These are phyloP conservation scores for Mormyrus hasselquistii DNA, from an alignment of 2,797 vertebrate species.

Conservation along the genomic window DNA sequence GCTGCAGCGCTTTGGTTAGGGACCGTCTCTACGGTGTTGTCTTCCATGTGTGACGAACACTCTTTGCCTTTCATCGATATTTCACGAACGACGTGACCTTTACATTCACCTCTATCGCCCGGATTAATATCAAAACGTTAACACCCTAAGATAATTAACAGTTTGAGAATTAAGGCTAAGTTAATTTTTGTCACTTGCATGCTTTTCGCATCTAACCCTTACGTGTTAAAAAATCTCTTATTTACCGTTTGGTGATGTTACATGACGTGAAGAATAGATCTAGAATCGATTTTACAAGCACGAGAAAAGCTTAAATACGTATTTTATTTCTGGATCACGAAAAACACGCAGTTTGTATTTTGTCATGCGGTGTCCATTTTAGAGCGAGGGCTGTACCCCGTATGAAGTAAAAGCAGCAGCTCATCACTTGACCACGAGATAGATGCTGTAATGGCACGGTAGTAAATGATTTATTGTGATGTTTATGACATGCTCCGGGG, in stretches of 20 bases:
- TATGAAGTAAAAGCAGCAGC: not conserved
- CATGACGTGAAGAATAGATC: not conserved
- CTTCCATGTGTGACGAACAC: constrained; percentile 15
- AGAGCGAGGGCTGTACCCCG: not conserved
- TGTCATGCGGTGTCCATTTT: not conserved
- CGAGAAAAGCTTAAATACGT: not conserved
- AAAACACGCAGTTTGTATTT: not conserved
- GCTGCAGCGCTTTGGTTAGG: constrained; percentile 53
- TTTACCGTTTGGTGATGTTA: constrained; percentile 1
- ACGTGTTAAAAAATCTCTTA: not conserved
- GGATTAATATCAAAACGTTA: not conserved
- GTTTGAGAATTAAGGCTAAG: not conserved
- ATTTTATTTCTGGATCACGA: not conserved
- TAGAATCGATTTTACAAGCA: not conserved
- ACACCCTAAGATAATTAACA: not conserved
- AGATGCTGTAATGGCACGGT: not conserved
- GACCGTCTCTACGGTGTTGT: constrained; percentile 36
- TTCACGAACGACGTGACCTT: not conserved
- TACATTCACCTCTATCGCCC: not conserved
- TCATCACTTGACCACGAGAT: not conserved
- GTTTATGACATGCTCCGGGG: constrained; percentile 3
- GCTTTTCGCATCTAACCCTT: constrained; percentile 28
- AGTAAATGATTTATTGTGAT: not conserved
- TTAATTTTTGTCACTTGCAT: not conserved
- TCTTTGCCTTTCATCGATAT: not conserved